Percentiles rank a stretch among this genome's conserved stretches.
These are phyloP conservation scores for Protobothrops mucrosquamatus DNA, from an alignment of 2,113 vertebrate genomes.

Conservation along the genomic window DNA sequence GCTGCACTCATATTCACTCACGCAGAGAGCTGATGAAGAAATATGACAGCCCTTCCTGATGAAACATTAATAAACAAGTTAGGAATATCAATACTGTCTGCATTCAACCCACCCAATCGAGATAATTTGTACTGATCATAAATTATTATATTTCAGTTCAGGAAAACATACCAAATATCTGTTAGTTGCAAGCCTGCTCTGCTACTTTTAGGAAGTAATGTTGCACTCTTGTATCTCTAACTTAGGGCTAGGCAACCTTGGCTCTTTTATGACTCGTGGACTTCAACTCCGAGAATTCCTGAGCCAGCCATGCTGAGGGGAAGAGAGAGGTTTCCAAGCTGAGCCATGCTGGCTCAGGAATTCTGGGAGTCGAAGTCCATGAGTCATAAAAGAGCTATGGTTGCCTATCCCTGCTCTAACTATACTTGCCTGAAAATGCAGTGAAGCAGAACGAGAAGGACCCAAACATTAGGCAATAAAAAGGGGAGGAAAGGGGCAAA, in stretches of 20 bases:
- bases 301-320: no score
- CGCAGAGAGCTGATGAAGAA: background rate
- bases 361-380: no score
- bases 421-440: background rate
- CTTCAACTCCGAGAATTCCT: no score
- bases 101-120: background rate
- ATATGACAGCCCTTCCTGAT: background rate
- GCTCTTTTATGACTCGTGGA: no score
- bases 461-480: background rate
- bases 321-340: no score
- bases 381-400: no score
- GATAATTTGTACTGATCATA: background rate
- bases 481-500: background rate
- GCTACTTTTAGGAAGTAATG: background rate
- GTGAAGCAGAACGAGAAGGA: background rate
- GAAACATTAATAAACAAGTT: background rate
- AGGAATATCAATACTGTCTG: background rate
- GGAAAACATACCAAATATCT: background rate
- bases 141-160: background rate
- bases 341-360: no score
- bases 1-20: background rate
- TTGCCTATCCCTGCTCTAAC: no score
- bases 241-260: no score
- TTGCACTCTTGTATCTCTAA: background rate
- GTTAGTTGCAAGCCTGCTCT: background rate